Conservation (phyloP, 2,888 invertebrate species). For the Aphodius sticticus region DNA sequence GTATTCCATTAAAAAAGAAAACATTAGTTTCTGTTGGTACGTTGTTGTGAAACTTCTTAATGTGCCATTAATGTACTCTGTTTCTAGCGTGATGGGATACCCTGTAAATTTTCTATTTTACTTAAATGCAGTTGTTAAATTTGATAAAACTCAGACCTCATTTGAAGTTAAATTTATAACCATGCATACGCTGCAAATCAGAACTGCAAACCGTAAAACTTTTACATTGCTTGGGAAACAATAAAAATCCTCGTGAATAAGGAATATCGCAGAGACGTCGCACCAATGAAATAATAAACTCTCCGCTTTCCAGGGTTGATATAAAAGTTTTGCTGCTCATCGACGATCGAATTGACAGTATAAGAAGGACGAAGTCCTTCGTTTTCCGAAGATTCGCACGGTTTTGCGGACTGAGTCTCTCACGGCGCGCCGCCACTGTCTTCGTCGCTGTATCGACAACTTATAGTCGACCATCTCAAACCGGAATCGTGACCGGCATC, state of each 20-base stretch:
- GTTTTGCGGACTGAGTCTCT: background rate
- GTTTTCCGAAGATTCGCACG: background rate
- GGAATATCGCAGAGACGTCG: background rate
- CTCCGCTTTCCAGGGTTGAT: background rate
- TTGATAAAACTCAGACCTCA: no score
- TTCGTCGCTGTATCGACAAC: background rate
- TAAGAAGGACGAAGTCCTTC: background rate
- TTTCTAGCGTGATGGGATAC: no score
- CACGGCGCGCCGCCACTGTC: background rate
- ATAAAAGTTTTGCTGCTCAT: background rate
- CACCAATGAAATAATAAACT: background rate
- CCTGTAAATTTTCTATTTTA: no score
- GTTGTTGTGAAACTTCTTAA: no score
- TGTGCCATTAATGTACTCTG: no score
- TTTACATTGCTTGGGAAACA: background rate
- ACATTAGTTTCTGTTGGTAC: no score
- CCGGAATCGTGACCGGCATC: background rate
- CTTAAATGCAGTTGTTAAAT: no score
- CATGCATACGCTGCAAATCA: background rate
- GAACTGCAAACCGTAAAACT: background rate
- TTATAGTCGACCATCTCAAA: background rate
- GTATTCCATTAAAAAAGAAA: no score
- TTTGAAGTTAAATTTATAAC: no score
- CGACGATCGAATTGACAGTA: background rate
- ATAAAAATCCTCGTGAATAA: background rate